Evolutionary conservation across 37 sponge, comb jelly and placozoan species (phyloP).

Genomic region (Beroe forskalii): DNA sequence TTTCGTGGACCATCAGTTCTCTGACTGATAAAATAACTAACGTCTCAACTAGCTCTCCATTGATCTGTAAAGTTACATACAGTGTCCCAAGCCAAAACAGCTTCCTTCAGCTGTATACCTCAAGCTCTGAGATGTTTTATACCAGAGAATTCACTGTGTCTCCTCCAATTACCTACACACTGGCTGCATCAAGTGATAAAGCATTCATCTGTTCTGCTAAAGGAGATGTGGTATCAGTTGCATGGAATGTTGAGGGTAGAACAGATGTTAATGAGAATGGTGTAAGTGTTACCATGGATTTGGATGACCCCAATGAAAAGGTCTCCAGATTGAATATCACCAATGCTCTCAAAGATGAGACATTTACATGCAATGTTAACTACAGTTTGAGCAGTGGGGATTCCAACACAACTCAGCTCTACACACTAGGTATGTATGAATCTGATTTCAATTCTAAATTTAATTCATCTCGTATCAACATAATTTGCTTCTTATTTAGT

Average conservation of each 20-base stretch:
- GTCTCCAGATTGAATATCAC: neutral
- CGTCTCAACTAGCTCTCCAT: neutral
- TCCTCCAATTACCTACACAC: neutral
- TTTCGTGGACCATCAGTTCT: neutral
- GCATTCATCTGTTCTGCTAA: neutral
- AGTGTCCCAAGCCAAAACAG: neutral
- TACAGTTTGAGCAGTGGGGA: neutral
- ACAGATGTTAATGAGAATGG: neutral
- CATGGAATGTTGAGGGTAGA: neutral
- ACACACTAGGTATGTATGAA: neutral
- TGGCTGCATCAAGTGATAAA: neutral
- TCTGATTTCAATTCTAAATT: no score
- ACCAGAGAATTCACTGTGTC: neutral
- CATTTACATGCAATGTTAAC: neutral
- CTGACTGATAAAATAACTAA: neutral
- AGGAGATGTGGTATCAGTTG: neutral
- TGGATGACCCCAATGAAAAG: neutral
- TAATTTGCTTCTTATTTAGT: no score
- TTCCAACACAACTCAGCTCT: neutral
- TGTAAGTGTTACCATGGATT: neutral
- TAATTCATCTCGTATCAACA: no score
- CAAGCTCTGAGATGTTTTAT: neutral
- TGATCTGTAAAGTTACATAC: constrained; percentile 36
- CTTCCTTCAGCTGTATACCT: neutral
- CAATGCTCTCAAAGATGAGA: neutral